Evolutionary conservation across 2,113 vertebrate genomes (phyloP), one percentile per base, ranked within the genome.

Genomic region (Nothoprocta perdicaria): DNA sequence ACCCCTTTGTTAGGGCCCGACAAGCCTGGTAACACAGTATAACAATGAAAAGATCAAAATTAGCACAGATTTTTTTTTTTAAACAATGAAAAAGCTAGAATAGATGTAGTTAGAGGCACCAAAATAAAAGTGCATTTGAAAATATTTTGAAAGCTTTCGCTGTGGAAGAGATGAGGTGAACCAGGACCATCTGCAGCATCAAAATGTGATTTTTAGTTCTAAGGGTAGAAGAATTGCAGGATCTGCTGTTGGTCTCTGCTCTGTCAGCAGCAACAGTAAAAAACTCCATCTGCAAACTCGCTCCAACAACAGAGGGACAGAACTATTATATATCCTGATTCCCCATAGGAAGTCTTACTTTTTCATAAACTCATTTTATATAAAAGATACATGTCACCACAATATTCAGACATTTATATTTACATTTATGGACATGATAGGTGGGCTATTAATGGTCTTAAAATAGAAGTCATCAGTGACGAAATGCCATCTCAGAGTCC

Each of bases 251-350:
- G 81, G 45, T 61, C 72, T 81, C 58, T 84, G 78, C 79, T 86
- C 84, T 69, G 53, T 80, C 75, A 89, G 78, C 73, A 93, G 31
- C 67, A 92, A 52, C 29, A 43, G 52, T n/a, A 38, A 35, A 58
- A 52, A 66, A 60, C 77, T 67, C 46, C 19, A 73, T 15, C 41
- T 65, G 67, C 58, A 79, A 67, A 58, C n/a, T 57, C 41, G 31
- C 38, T 61, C 7, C 68, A 92, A 33, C 22, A 86, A 78, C 9
- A 63, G n/a, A 75, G n/a, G 35, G 9, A 35, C 10, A 88, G 38
- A 94, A 84, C 78, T 33, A 57, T 29, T 67, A 67, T 48, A 40
- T 92, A 40, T 85, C 41, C 71, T 80, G 92, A 65, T 66, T 89
- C 29, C 66, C 62, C 12, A 46, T 2, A 46, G 57, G 43, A 84